Percentiles rank a stretch among this genome's conserved stretches.
phyloP scores from a whole-genome alignment of 2,888 invertebrate genomes.

The Andrena haemorrhoa region DNA sequence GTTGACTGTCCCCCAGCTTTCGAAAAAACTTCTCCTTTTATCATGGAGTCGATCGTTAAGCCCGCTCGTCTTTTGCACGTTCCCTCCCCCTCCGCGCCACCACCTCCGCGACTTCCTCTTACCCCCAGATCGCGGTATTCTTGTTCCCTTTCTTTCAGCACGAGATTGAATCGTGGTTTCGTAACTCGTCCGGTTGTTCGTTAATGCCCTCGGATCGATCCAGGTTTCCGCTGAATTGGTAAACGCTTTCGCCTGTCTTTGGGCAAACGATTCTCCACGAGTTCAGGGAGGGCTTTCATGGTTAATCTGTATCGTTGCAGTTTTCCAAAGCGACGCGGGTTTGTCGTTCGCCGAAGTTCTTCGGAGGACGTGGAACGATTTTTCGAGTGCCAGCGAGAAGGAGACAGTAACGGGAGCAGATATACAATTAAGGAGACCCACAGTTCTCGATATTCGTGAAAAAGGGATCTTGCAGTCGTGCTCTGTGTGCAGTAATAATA shows the following conservation, averaged over 20 bases:
- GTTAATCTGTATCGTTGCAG: conserved; percentile 24
- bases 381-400: not conserved
- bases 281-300: not conserved
- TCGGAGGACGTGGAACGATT: not conserved
- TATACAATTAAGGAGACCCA: too few relatives aligned
- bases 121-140: not conserved
- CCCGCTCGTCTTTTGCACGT: not conserved
- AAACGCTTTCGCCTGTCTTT: conserved; percentile 28
- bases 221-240: conserved; percentile 8
- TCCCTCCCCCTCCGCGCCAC: not conserved
- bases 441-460: too few relatives aligned
- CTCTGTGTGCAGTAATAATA: too few relatives aligned
- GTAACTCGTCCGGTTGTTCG: conserved; percentile 38
- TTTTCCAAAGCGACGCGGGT: not conserved
- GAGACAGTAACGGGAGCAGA: too few relatives aligned
- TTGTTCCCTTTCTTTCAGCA: not conserved
- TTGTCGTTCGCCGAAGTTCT: conserved; percentile 13
- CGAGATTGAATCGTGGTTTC: conserved; percentile 30
- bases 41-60: conserved; percentile 23
- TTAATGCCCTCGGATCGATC: conserved; percentile 39
- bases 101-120: not conserved
- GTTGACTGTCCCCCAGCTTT: conserved; percentile 40
- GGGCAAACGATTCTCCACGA: conserved; percentile 10
- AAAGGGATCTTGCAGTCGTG: too few relatives aligned
- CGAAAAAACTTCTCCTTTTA: conserved; percentile 48